Evolutionary conservation across 2,888 invertebrate species (phyloP).

Genomic region (Stenichneumon culpator): DNA sequence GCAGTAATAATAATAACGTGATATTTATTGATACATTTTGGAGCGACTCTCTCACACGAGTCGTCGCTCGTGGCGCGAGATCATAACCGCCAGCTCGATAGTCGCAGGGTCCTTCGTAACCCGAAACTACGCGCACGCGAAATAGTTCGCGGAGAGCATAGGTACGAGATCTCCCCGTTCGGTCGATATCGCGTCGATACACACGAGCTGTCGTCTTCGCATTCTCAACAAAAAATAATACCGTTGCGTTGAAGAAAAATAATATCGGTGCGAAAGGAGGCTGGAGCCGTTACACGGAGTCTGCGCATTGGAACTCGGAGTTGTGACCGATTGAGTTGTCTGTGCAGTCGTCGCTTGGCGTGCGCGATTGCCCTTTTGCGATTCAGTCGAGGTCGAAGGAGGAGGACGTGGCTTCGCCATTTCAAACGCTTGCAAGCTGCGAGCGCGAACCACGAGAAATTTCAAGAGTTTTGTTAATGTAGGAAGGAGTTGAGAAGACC

Average conservation of each 20-base stretch:
- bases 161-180: not conserved
- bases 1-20: not conserved
- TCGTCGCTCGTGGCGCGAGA: not conserved
- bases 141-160: not conserved
- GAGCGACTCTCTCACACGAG: not conserved
- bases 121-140: not conserved
- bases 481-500: not conserved
- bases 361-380: not conserved
- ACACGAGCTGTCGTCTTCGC: not conserved
- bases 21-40: not conserved
- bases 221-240: constrained; percentile 1
- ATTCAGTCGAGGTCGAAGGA: constrained; percentile 1
- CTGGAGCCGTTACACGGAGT: too few relatives aligned
- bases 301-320: constrained; percentile 5
- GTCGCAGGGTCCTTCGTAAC: not conserved
- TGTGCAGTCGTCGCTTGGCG: not conserved
- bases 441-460: constrained; percentile 2
- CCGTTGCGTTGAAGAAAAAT: too few relatives aligned
- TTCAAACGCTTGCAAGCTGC: constrained; percentile 1
- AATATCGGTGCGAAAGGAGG: too few relatives aligned
- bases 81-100: not conserved
- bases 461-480: not conserved
- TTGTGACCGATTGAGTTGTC: not conserved
- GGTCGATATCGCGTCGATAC: not conserved
- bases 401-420: not conserved